Evolutionary conservation across 2,113 vertebrate species (phyloP), one percentile per base, ranked within the genome.

Genomic region (Tachysurus fulvidraco): DNA sequence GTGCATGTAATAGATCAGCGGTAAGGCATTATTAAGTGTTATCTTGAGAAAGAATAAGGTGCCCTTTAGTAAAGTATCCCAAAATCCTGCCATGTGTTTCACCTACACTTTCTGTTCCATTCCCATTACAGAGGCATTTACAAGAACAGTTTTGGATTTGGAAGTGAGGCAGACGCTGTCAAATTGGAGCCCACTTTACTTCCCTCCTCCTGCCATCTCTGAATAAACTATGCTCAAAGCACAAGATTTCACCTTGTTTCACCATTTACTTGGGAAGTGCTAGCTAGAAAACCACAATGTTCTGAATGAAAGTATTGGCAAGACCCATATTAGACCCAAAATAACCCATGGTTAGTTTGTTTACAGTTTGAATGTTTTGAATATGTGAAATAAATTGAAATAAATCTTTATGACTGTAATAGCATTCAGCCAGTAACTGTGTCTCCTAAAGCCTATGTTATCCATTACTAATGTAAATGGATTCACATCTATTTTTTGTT

Each of bases 1-100:
- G 67, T 73, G 83, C 83, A 50, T 73, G 64, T 65, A 86, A 62
- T 80, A 73, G 84, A 78, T 28, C 23, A 25, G 84, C 36, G 28
- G n/a, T 44, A 55, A 65, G 19, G 44, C 25, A 55, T 69, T 71
- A 81, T 71, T 28, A 77, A 86, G 85, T 57, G 64, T 67, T 60
- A 78, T 41, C 16, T 36, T 44, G 64, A 30, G 83, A 23, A 73
- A 84, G 50, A 84, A 55, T 84, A 57, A 73, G 50, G 41, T 57
- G 46, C 59, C 59, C 64, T 83, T 69, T 83, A 69, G 83, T 73
- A 57, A 84, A 84, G 65, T 84, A 54, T 62, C 6, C 19, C 65
- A 84, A 57, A 71, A 69, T 73, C 30, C 73, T 74, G 30, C 23
- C 44, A 83, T 59, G 81, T 25, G 71, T 73, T 83, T 83, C 50